Base-by-base conservation (phyloP, 2,888 invertebrate genomes). In the Argyresthia albistria region DNA sequence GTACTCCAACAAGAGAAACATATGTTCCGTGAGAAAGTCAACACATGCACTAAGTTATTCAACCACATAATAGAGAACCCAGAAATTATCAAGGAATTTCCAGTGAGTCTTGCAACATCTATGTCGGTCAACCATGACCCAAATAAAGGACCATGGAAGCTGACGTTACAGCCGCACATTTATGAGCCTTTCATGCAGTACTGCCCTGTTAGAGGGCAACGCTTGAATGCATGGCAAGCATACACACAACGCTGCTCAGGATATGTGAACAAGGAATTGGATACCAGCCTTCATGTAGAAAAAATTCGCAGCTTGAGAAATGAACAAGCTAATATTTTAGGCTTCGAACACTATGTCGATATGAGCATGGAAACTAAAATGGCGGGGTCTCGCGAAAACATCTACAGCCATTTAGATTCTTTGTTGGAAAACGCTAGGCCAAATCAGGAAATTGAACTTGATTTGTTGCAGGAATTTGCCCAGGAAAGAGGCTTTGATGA, bases 331-430 rank as follows among this genome's bases (percentile, higher is more conserved):
- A 87, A 91, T 58, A 64, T 92, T 11, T 78, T 97, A 9, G 97
- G 97, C 0, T 98, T 91, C 71, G 89, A 93, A 57, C 91, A 90
- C 52, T 97, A 88, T 76, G 93, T 91, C 0, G 93, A 96, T 43
- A 92, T 97, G 93, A 95, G 95, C 42, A 95, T 98, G 95, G 93
- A 95, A 80, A 97, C 96, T 0, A 97, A 97, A 89, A 90, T 98
- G 96, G 96, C 97, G 8, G 94, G 93, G 8, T 92, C 88, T 58
- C 78, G 95, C 11, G 91, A 93, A 51, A 93, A 93, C 72, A 92
- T 97, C 0, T 87, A 92, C 58, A 88, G 90, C 55, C 89, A 93
- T 56, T 84, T 98, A 35, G 88, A 92, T 52, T 90, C 82, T 57
- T 86, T 95, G 39, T 71, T 92, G 0, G 89, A 91, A 60, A 90